Percentiles rank a stretch among this genome's conserved stretches.
Evolutionary conservation across 2,888 invertebrate species (phyloP).

Genomic region (Ornithoptera priamus): DNA sequence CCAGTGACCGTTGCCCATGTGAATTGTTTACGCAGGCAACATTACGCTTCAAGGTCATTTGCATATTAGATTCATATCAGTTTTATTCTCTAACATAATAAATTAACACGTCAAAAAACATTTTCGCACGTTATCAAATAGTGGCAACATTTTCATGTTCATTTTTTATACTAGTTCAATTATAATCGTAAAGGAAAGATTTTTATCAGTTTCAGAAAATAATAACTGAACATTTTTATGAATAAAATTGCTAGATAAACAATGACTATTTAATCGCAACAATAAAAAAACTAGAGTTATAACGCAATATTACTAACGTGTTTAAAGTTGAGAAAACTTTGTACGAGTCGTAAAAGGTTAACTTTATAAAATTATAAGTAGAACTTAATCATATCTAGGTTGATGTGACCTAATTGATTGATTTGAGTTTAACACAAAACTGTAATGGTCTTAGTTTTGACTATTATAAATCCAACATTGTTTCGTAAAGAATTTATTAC

Average conservation of each 20-base stretch:
- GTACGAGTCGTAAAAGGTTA: too few species aligned
- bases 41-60: constrained; percentile 32
- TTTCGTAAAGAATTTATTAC: not conserved
- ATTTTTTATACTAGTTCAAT: not conserved
- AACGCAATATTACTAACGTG: too few species aligned
- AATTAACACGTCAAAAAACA: not conserved
- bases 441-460: not conserved
- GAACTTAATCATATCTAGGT: too few species aligned
- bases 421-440: not conserved
- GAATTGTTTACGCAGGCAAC: constrained; percentile 19
- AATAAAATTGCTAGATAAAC: too few species aligned
- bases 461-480: not conserved
- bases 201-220: not conserved
- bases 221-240: not conserved
- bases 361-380: too few species aligned
- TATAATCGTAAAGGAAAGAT: not conserved
- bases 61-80: constrained; percentile 18
- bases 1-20: constrained; percentile 18
- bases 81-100: constrained; percentile 16
- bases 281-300: too few species aligned
- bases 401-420: not conserved
- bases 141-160: constrained; percentile 12
- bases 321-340: not conserved
- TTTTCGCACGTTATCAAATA: constrained; percentile 20
- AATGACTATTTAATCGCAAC: too few species aligned